phyloP scores from a whole-genome alignment of 1,140 invertebrate genomes.

The Antheraea pernyi region DNA sequence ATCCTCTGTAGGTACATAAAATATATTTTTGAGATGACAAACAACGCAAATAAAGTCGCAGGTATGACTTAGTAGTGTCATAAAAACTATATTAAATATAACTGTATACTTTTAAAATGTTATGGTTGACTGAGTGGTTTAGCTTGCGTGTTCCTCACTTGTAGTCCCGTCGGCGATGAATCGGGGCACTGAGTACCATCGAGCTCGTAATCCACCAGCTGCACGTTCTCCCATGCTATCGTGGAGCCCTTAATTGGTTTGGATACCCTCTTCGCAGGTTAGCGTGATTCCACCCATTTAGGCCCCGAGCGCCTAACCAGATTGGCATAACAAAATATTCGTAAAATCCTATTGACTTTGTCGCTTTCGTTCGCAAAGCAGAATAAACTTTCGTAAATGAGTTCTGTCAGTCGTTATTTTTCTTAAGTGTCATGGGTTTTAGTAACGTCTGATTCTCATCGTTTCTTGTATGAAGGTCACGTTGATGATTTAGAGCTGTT shows the following conservation, averaged over 20 bases:
- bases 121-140: conserved; percentile 31
- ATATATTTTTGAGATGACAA: too few relatives aligned
- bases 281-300: conserved; percentile 68
- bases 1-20: too few relatives aligned
- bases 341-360: conserved; percentile 62
- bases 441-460: background rate
- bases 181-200: conserved; percentile 65
- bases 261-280: conserved; percentile 73
- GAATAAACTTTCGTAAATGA: conserved; percentile 41
- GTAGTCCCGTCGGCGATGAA: conserved; percentile 51
- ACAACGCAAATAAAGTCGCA: too few relatives aligned
- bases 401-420: conserved; percentile 48
- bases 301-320: conserved; percentile 68
- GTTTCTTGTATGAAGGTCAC: background rate
- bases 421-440: conserved; percentile 51
- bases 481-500: background rate
- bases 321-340: conserved; percentile 71
- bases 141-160: conserved; percentile 60
- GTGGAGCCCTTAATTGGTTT: conserved; percentile 75
- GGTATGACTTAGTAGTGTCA: too few relatives aligned
- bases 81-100: too few relatives aligned
- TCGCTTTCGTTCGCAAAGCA: conserved; percentile 40
- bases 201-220: conserved; percentile 72
- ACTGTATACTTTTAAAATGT: conserved; percentile 7
- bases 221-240: conserved; percentile 66